A percentile compares a stretch with the other conserved stretches of the same genome.
Evolutionary conservation across 2,113 vertebrate species (phyloP).

Genomic region (Prochilodus magdalenae): DNA sequence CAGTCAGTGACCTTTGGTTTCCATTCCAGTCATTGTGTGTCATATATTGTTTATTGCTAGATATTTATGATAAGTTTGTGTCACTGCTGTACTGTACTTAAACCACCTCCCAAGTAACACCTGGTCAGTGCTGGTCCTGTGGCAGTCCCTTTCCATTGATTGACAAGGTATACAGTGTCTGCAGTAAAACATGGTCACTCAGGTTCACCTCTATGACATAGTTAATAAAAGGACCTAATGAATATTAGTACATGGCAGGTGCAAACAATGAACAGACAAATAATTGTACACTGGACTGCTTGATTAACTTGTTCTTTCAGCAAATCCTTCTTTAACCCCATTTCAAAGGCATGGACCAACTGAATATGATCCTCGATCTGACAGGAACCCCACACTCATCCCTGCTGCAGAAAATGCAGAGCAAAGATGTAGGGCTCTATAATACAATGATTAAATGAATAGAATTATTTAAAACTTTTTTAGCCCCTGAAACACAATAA

Average conservation of each 20-base stretch:
- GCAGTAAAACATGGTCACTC: neutral
- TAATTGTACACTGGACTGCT: neutral
- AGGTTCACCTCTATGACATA: neutral
- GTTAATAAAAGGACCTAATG: neutral
- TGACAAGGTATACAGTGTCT: too few species aligned
- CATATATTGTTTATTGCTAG: too few species aligned
- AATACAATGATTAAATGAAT: neutral
- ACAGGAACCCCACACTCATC: slow-evolving; percentile 76
- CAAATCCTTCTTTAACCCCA: slow-evolving; percentile 58
- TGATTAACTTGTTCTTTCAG: neutral
- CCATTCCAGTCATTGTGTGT: too few species aligned
- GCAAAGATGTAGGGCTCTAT: slow-evolving; percentile 74
- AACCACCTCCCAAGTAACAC: too few species aligned
- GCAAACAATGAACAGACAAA: neutral
- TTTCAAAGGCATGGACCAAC: slow-evolving; percentile 79
- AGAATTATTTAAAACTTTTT: neutral
- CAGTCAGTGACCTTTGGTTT: too few species aligned
- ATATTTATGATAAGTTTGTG: too few species aligned
- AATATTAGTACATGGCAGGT: neutral
- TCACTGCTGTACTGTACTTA: too few species aligned
- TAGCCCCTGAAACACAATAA: neutral
- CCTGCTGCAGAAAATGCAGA: slow-evolving; percentile 82
- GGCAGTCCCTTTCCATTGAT: too few species aligned
- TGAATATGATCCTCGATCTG: slow-evolving; percentile 78
- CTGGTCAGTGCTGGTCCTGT: too few species aligned